These are phyloP conservation scores for Cylindroiulus punctatus DNA, from an alignment of 2,888 invertebrate species.

Conservation along the genomic window DNA sequence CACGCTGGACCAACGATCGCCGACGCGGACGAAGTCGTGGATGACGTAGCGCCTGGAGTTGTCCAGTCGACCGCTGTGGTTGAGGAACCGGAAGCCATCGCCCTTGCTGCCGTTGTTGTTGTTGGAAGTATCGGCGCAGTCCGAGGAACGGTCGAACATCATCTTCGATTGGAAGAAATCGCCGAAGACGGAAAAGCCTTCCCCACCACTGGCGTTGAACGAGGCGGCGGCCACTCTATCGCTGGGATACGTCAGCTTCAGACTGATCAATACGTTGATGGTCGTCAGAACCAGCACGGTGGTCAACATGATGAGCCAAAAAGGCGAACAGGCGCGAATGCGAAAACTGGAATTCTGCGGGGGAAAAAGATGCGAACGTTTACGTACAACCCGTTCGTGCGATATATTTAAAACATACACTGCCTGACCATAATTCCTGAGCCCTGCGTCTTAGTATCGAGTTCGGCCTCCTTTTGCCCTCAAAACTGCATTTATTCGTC, in stretches of 20 bases:
- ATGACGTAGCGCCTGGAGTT: conserved; percentile 76
- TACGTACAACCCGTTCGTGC: too few species aligned
- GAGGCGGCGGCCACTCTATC: not conserved
- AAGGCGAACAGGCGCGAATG: conserved; percentile 56
- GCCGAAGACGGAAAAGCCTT: not conserved
- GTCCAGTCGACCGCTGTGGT: conserved; percentile 68
- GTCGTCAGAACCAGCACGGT: conserved; percentile 75
- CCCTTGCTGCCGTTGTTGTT: too few species aligned
- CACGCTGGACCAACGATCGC: conserved; percentile 52
- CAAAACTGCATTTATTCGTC: too few species aligned
- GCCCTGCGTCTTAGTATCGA: too few species aligned
- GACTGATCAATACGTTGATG: conserved; percentile 73
- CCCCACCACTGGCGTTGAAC: not conserved
- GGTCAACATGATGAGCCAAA: conserved; percentile 75
- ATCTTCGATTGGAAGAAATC: not conserved
- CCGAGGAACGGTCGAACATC: not conserved
- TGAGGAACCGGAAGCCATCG: conserved; percentile 17
- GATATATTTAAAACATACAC: too few species aligned
- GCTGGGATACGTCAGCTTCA: conserved; percentile 68
- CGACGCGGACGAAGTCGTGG: conserved; percentile 65
- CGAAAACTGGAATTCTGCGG: not conserved
- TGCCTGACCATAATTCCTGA: too few species aligned
- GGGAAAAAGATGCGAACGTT: too few species aligned
- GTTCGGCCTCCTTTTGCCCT: too few species aligned
- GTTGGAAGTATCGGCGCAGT: not conserved